Evolutionary conservation across 30 jellyfish, hydroid and myxozoan genomes (phyloP).

Genomic region (Catostylus mosaicus): DNA sequence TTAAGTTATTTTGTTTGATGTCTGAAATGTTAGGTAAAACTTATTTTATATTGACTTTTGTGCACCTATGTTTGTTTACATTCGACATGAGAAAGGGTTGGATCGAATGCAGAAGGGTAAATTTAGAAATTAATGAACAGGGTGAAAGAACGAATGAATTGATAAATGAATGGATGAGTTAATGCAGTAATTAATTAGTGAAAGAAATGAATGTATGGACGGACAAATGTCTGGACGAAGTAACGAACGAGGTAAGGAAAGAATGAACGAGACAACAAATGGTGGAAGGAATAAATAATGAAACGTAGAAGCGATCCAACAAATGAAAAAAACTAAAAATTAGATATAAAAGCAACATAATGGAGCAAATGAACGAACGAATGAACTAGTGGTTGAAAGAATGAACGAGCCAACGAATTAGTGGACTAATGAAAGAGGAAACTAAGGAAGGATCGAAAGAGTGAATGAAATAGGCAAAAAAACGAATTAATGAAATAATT

Average conservation of each 20-base stretch:
- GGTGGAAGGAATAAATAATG: not conserved
- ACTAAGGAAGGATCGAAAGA: not conserved
- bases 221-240: not conserved
- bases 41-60: no score
- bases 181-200: not conserved
- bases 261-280: not conserved
- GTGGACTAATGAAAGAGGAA: not conserved
- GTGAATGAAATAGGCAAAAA: not conserved
- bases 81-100: no score
- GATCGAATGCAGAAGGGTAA: no score
- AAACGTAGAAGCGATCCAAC: not conserved
- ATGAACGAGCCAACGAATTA: not conserved
- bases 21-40: no score
- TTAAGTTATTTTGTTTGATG: no score
- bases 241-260: not conserved
- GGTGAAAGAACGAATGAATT: not conserved
- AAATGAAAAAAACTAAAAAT: no score
- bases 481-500: not conserved
- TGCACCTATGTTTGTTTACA: no score
- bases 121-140: no score
- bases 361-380: not conserved
- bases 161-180: not conserved
- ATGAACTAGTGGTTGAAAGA: not conserved
- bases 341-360: no score
- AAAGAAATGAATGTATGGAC: not conserved